phyloP scores from a whole-genome alignment of 2,113 vertebrate genomes.

The Glaucomys volans region DNA sequence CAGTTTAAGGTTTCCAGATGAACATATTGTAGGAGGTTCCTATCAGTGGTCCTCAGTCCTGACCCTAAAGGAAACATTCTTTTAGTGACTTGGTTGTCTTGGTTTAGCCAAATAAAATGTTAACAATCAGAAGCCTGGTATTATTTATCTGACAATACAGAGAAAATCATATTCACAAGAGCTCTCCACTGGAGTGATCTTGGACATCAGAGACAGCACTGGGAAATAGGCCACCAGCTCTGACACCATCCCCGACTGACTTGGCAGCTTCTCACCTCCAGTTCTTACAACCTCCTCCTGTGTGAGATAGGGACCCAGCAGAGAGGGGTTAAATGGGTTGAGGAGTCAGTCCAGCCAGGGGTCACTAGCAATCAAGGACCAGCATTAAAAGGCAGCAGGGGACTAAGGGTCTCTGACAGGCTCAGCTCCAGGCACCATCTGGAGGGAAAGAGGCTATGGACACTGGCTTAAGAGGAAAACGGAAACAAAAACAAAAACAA shows the following conservation, averaged over 20 bases:
- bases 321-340: conserved; percentile 81
- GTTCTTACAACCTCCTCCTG: conserved; percentile 61
- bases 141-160: conserved; percentile 83
- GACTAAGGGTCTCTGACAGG: conserved; percentile 81
- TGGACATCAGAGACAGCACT: background rate
- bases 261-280: conserved; percentile 72
- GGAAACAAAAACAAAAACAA: background rate
- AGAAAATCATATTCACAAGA: conserved; percentile 81
- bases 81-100: conserved; percentile 80
- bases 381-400: conserved; percentile 82
- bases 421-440: conserved; percentile 79
- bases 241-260: conserved; percentile 26
- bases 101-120: conserved; percentile 64
- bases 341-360: conserved; percentile 76
- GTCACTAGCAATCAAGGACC: conserved; percentile 82
- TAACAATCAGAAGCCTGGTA: conserved; percentile 76
- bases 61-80: conserved; percentile 79
- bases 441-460: conserved; percentile 67
- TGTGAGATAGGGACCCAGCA: conserved; percentile 70
- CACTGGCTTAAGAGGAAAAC: background rate
- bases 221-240: conserved; percentile 72
- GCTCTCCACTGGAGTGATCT: conserved; percentile 76
- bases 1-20: conserved; percentile 71
- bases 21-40: conserved; percentile 69
- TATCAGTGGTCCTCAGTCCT: conserved; percentile 77